Base-by-base conservation (phyloP, 2,888 invertebrate species). In the Amblyjoppa proteus region DNA sequence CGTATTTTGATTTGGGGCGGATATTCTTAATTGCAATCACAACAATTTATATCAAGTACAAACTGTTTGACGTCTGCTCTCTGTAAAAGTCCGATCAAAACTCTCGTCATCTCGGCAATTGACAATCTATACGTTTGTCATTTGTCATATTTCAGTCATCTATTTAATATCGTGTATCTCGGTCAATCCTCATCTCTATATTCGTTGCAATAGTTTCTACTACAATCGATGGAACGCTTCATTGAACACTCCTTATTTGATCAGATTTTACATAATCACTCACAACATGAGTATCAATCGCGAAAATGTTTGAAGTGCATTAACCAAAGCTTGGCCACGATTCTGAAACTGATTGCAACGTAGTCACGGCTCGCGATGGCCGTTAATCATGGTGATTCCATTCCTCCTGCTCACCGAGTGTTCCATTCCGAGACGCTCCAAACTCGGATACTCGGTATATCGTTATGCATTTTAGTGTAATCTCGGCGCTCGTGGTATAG, bases 311-410 rank as follows among this genome's bases (percentile, higher is more conserved):
- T 28, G 7, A 41, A 41, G 41, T 41, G 41, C 41, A 41, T 9
- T 9, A 9, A 41, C 41, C 41, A 9, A 41, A 9, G 41, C 41
- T 66, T 66, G 56, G 38, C 45, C 56, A 79, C 31, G 70, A 58
- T 75, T 56, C 25, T 66, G 58, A 75, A 71, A 75, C 28, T 25
- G 70, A 75, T 82, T 75, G 66, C 70, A 34, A 75, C 69, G 81
- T 68, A 73, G 25, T 66, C 25, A 68, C 56, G 20, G n/a, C 13
- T 2, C 66, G 53, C 58, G 71, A 85, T 85, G 38, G 75, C 82
- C 64, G 85, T 79, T 82, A 85, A 79, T 79, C 74, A 71, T 31
- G 64, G 31, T 66, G 82, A 34, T 56, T 45, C 34, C 49, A 7
- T 66, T 31, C 25, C 51, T 66, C 51, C 25, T 13, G 53, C 16